A percentile compares a stretch with the other conserved stretches of the same genome.
These are phyloP conservation scores for Malurus elegans DNA, from an alignment of 2,113 vertebrate species.

Conservation along the genomic window DNA sequence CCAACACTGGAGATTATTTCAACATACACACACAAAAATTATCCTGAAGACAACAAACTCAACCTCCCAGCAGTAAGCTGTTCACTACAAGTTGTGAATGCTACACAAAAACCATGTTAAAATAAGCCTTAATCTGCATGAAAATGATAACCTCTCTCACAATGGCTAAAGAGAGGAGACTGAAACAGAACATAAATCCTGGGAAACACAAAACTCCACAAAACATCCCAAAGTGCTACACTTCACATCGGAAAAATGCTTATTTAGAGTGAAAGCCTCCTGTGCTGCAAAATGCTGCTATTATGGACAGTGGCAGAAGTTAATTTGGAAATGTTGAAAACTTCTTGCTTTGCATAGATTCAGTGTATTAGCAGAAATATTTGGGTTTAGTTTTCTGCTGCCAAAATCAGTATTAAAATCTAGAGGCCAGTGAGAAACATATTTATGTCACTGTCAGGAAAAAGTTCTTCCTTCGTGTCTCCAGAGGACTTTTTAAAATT, in stretches of 20 bases:
- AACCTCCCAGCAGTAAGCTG: neutral
- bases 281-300: neutral
- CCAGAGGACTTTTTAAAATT: neutral
- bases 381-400: neutral
- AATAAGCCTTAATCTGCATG: neutral
- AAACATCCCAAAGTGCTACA: neutral
- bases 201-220: neutral
- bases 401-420: neutral
- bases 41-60: neutral
- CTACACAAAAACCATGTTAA: neutral
- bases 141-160: neutral
- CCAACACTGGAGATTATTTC: neutral
- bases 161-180: neutral
- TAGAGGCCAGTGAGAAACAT: neutral
- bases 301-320: neutral
- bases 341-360: neutral
- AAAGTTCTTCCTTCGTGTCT: neutral
- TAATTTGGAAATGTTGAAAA: neutral
- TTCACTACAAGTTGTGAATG: neutral
- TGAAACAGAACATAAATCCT: neutral
- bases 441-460: neutral
- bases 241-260: neutral
- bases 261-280: neutral
- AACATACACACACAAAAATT: neutral
- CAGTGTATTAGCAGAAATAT: neutral